These are phyloP conservation scores for Eugnorisma glareosa DNA, from an alignment of 2,888 invertebrate genomes.

Conservation along the genomic window DNA sequence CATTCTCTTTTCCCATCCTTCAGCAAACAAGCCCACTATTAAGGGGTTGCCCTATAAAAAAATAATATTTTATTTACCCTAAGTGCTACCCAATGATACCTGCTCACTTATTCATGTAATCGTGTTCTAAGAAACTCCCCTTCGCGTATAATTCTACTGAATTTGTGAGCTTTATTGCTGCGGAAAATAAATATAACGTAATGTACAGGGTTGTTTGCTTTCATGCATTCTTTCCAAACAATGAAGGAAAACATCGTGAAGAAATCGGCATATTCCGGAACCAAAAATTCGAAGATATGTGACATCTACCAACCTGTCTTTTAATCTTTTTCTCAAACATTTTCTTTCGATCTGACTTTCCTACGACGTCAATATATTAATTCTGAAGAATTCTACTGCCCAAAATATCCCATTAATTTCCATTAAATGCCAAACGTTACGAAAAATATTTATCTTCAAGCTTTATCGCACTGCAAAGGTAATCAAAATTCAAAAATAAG, in stretches of 20 bases:
- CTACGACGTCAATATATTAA: neutral
- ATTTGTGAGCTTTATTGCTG: constrained; percentile 61
- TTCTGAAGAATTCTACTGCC: neutral
- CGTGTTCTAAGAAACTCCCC: constrained; percentile 55
- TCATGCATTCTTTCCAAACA: neutral
- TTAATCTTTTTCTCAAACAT: too few relatives aligned
- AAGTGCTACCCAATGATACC: constrained; percentile 62
- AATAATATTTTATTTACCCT: constrained; percentile 62
- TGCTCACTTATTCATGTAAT: constrained; percentile 67
- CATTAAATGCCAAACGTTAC: neutral
- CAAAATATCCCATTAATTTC: neutral
- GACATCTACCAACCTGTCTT: neutral
- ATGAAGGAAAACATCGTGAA: neutral
- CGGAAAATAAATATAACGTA: constrained; percentile 50
- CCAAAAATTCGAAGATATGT: neutral
- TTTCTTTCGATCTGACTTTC: neutral
- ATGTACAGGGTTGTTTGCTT: constrained; percentile 11
- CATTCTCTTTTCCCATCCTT: neutral
- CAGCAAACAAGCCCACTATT: constrained; percentile 27
- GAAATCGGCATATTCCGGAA: neutral
- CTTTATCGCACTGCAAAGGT: neutral
- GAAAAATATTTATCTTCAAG: neutral
- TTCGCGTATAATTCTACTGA: constrained; percentile 55
- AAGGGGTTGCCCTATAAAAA: constrained; percentile 45
- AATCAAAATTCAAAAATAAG: neutral